phyloP scores from a whole-genome alignment of 1,140 invertebrate species.

The Conopomorpha cramerella region DNA sequence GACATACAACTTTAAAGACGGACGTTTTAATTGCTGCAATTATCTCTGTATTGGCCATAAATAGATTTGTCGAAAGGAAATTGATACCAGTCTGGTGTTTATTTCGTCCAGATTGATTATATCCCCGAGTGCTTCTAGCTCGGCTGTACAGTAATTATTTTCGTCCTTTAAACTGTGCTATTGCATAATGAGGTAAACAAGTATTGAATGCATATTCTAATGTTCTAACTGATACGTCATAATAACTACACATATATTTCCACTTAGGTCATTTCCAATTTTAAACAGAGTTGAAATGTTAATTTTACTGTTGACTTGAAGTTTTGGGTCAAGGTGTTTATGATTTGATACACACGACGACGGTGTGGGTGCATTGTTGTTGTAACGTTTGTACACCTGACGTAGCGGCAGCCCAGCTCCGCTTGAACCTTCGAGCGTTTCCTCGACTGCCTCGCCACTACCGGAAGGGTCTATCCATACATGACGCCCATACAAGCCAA shows the following conservation, averaged over 20 bases:
- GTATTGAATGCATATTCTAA: too few species aligned
- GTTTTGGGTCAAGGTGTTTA: constrained; percentile 17
- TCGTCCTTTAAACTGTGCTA: background rate
- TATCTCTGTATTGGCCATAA: too few species aligned
- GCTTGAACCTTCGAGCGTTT: background rate
- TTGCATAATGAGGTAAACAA: too few species aligned
- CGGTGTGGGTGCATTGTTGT: constrained; percentile 2
- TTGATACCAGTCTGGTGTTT: too few species aligned
- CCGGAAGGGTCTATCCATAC: constrained; percentile 35
- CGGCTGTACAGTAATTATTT: background rate
- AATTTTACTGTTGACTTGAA: constrained; percentile 9
- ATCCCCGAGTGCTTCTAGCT: background rate
- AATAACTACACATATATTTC: background rate
- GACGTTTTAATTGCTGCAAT: too few species aligned
- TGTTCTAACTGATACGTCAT: background rate
- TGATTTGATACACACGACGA: constrained; percentile 3
- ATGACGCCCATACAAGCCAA: constrained; percentile 12
- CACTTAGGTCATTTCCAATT: background rate
- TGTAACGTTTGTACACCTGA: constrained; percentile 1
- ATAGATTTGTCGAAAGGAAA: too few species aligned
- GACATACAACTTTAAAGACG: too few species aligned
- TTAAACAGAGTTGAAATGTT: background rate
- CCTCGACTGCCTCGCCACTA: constrained; percentile 14
- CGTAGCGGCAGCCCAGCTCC: background rate
- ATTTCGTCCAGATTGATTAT: too few species aligned